Conservation (phyloP, 2,797 vertebrate species). For the Hemibagrus guttatus region DNA sequence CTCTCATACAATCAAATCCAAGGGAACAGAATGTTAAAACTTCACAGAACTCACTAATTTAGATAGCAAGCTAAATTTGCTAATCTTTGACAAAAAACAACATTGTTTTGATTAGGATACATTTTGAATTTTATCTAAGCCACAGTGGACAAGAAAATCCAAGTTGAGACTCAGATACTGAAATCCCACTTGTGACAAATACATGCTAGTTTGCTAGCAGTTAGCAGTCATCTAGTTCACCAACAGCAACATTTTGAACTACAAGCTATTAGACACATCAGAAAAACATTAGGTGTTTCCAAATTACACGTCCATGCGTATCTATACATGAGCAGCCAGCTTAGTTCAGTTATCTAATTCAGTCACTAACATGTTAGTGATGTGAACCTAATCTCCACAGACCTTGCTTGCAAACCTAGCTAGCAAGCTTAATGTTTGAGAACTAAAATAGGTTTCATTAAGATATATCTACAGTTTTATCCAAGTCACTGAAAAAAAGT, state of each 20-base stretch:
- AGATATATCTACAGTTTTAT: background rate
- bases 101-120: background rate
- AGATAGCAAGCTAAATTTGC: background rate
- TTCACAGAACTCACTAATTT: background rate
- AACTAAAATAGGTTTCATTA: background rate
- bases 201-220: background rate
- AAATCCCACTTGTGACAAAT: background rate
- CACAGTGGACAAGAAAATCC: background rate
- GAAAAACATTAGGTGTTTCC: background rate
- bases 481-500: background rate
- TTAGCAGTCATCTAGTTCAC: background rate
- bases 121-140: background rate
- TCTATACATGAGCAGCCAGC: background rate
- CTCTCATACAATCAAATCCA: background rate
- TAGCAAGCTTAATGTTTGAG: background rate
- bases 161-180: background rate
- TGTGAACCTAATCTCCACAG: background rate
- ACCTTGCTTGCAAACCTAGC: background rate
- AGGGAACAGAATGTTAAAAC: background rate
- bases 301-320: background rate
- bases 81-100: background rate
- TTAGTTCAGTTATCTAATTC: background rate
- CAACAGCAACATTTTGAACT: background rate
- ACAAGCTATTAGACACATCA: background rate
- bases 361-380: background rate